Percentiles rank a stretch among this genome's conserved stretches.
Evolutionary conservation across 1,140 invertebrate genomes (phyloP).

Genomic region (Harpegnathos saltator): DNA sequence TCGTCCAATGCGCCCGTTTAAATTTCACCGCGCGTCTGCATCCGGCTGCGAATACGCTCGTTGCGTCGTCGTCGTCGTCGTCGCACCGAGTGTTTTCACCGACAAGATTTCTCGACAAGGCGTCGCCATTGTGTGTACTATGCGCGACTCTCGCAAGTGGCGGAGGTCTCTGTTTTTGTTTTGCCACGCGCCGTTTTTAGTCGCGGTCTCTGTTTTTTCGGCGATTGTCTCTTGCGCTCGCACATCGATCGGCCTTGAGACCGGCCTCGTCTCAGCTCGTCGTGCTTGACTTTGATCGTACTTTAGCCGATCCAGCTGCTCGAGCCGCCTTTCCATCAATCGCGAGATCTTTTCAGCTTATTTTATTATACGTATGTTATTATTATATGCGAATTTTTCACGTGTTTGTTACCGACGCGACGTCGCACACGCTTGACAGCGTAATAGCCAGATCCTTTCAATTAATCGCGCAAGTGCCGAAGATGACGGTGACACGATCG

Average conservation of each 20-base stretch:
- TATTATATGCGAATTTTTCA: not conserved
- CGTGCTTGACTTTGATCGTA: slow-evolving; percentile 11
- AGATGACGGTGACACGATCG: slow-evolving; percentile 17
- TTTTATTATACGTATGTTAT: too few relatives aligned
- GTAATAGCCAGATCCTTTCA: not conserved
- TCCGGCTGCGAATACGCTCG: not conserved
- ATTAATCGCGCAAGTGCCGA: slow-evolving; percentile 41
- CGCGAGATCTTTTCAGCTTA: too few relatives aligned
- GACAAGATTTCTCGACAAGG: slow-evolving; percentile 4
- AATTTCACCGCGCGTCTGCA: slow-evolving; percentile 2
- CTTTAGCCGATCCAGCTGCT: too few relatives aligned
- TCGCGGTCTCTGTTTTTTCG: slow-evolving; percentile 10
- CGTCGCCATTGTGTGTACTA: not conserved
- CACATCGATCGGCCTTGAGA: not conserved
- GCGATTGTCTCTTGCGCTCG: not conserved
- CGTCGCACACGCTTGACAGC: too few relatives aligned
- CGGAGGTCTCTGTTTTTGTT: not conserved
- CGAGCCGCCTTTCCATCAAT: not conserved
- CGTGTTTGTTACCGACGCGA: too few relatives aligned
- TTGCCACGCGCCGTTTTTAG: slow-evolving; percentile 6
- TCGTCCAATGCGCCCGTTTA: slow-evolving; percentile 6
- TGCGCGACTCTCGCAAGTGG: not conserved
- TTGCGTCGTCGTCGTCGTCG: not conserved
- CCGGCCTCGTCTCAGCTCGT: not conserved
- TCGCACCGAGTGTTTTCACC: slow-evolving; percentile 5